phyloP scores from a whole-genome alignment of 2,113 vertebrate species.

The Sinocyclocheilus grahami region DNA sequence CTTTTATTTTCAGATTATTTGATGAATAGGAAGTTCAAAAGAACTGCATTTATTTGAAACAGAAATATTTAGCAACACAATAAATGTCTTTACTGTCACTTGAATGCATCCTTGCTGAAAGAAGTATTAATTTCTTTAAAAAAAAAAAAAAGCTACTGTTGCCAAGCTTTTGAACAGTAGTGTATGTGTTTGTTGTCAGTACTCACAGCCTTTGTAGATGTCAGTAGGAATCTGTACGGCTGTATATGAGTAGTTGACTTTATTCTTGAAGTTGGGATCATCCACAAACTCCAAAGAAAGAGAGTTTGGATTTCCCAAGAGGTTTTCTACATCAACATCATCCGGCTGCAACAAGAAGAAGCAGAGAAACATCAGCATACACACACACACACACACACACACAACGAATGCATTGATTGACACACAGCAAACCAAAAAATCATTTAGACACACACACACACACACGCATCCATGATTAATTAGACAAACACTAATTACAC shows the following conservation, averaged over 20 bases:
- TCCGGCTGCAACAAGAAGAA: constrained; percentile 76
- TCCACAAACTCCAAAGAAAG: constrained; percentile 92
- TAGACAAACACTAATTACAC: constrained; percentile 36
- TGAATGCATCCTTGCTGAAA: not conserved
- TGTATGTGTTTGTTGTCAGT: constrained; percentile 8
- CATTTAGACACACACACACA: constrained; percentile 23
- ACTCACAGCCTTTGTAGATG: constrained; percentile 99
- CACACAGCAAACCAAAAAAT: constrained; percentile 41
- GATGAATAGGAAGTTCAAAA: not conserved
- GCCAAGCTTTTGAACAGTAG: not conserved
- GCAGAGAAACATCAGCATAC: not conserved
- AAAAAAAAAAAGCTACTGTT: too few relatives aligned
- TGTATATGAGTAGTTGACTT: constrained; percentile 96
- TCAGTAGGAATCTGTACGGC: constrained; percentile 99
- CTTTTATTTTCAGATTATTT: not conserved
- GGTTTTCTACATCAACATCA: constrained; percentile 81
- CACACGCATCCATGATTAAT: constrained; percentile 40
- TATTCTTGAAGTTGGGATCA: constrained; percentile 93
- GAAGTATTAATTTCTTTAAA: not conserved
- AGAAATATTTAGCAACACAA: not conserved
- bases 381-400: constrained; percentile 29
- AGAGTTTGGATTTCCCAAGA: constrained; percentile 79
- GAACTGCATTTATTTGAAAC: not conserved
- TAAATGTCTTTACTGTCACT: too few relatives aligned
- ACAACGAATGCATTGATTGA: constrained; percentile 32